phyloP scores from a whole-genome alignment of 1,140 invertebrate species.

The Capitella teleta region DNA sequence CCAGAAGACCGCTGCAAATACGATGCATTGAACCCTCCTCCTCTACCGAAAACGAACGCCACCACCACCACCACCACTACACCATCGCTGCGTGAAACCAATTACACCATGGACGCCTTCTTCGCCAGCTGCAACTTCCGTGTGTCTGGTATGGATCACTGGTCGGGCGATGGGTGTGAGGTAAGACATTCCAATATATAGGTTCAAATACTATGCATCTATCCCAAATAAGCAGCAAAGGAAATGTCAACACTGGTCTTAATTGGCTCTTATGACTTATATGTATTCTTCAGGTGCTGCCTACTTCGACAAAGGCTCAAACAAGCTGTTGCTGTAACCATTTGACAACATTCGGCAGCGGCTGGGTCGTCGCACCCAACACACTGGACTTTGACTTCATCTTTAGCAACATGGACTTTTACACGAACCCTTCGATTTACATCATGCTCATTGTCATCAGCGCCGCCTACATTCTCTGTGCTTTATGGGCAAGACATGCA shows the following conservation, averaged over 20 bases:
- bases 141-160: too few relatives aligned
- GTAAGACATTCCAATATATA: neutral
- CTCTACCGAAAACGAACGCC: too few relatives aligned
- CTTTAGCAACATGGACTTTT: conserved; percentile 44
- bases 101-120: too few relatives aligned
- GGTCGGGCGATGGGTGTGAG: neutral
- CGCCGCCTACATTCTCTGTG: conserved; percentile 39
- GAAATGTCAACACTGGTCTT: too few relatives aligned
- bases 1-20: too few relatives aligned
- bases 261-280: neutral
- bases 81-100: too few relatives aligned
- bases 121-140: too few relatives aligned
- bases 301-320: neutral
- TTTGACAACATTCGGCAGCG: conserved; percentile 39
- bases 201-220: neutral
- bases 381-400: conserved; percentile 41
- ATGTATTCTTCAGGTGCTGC: neutral
- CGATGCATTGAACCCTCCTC: too few relatives aligned
- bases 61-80: too few relatives aligned
- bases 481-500: conserved; percentile 43
- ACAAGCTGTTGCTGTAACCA: conserved; percentile 35
- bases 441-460: conserved; percentile 45
- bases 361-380: conserved; percentile 39
- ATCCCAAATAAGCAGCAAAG: neutral
- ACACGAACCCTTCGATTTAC: conserved; percentile 49